Evolutionary conservation across 2,113 vertebrate species (phyloP), one percentile per base, ranked within the genome.

Genomic region (Climacteris rufus): DNA sequence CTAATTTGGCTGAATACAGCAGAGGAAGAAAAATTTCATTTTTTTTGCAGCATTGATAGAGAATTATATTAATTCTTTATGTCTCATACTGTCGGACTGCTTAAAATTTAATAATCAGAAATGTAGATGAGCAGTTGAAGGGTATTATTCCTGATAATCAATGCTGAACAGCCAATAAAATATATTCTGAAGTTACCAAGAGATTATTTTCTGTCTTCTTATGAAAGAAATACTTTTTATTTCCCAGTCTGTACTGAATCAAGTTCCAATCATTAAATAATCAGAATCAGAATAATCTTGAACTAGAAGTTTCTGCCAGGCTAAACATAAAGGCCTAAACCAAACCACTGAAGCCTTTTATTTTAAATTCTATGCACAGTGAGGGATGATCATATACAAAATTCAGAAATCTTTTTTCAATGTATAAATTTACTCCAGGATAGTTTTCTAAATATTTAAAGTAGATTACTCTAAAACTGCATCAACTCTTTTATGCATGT

Each of bases 61-160:
- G 81, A 81, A 75, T 90, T 72, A 17, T 72, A 79, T 95, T 88
- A 94, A 94, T 90, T 90, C 59, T 94, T 88, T 70, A 91, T 79
- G 42, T 88, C 45, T 93, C 15, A 53, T 52, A 77, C 84, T 92
- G 83, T 76, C 79, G 86, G 87, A 37, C 37, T 84, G 10, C 82
- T 96, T 87, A 96, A 96, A 96, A 64, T 84, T 86, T 94, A 91
- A 97, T 91, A 87, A 72, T 82, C 44, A 65, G 65, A 92, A 95
- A 83, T 54, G 53, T 61, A 87, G 57, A 89, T 45, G 57, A 94
- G 13, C 15, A 76, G n/a, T 76, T 87, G 53, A 84, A 60, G 44
- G 27, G 10, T 89, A 61, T 87, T 89, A 75, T 71, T 94, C 9
- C 24, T 78, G 80, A 52, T 91, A 64, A 93, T 83, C n/a, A 83